These are phyloP conservation scores for Vimba vimba DNA, from an alignment of 2,113 vertebrate species.

Conservation along the genomic window DNA sequence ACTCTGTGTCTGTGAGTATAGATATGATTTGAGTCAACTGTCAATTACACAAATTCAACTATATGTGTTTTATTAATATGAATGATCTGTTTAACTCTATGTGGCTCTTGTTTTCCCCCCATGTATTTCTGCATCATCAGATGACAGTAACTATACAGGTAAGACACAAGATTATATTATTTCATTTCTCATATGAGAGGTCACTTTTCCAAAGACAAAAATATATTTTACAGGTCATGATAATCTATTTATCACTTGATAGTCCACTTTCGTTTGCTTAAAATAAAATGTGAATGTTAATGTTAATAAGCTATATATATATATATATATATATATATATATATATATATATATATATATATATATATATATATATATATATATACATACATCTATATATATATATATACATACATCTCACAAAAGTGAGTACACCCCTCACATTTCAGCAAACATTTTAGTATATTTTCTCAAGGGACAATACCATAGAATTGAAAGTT, in stretches of 20 bases:
- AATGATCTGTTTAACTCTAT: background rate
- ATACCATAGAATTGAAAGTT: no score
- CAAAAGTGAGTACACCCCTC: no score
- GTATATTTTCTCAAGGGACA: no score
- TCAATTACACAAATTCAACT: background rate
- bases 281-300: background rate
- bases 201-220: background rate
- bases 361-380: no score
- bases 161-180: slow-evolving; percentile 45
- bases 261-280: background rate
- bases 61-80: background rate
- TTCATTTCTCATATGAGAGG: background rate
- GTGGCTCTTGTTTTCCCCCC: slow-evolving; percentile 24
- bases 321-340: background rate
- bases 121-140: slow-evolving; percentile 46
- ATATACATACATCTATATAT: background rate
- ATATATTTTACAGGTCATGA: background rate
- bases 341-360: no score
- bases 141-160: slow-evolving; percentile 80
- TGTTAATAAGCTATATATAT: background rate
- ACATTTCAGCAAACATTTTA: no score
- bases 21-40: background rate
- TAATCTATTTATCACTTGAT: background rate
- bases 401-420: background rate
- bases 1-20: slow-evolving; percentile 73